Conservation (phyloP, 2,888 invertebrate genomes). For the Caenorhabditis sp. region DNA sequence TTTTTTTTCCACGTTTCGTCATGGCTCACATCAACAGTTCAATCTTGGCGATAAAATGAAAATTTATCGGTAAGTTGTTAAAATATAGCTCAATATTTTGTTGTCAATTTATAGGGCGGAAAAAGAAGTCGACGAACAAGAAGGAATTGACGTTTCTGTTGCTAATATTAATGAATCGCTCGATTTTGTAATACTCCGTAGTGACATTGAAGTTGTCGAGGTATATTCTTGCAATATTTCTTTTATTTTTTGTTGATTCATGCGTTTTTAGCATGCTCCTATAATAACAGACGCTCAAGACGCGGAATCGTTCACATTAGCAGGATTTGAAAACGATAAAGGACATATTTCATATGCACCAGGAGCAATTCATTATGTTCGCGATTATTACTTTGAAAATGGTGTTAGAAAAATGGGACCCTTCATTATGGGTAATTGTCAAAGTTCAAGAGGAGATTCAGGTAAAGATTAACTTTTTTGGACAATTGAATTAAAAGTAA, state of each 20-base stretch:
- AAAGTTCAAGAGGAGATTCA: constrained; percentile 42
- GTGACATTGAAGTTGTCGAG: constrained; percentile 37
- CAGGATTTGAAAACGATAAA: constrained; percentile 29
- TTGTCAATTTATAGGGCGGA: constrained; percentile 31
- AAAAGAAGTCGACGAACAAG: no score
- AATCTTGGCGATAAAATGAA: constrained; percentile 34
- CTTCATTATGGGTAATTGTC: constrained; percentile 42
- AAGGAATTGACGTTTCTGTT: no score
- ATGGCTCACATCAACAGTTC: constrained; percentile 39
- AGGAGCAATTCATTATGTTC: constrained; percentile 30
- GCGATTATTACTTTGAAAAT: constrained; percentile 30
- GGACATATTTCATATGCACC: constrained; percentile 26
- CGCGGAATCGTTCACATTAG: constrained; percentile 36
- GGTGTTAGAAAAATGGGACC: constrained; percentile 27
- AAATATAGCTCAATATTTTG: constrained; percentile 30
- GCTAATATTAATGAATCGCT: constrained; percentile 41
- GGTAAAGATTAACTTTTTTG: constrained; percentile 47
- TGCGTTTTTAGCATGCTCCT: constrained; percentile 39
- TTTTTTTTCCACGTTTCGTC: constrained; percentile 41
- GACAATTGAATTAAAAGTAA: constrained; percentile 40
- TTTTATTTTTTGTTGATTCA: constrained; percentile 46
- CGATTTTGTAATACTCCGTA: constrained; percentile 40
- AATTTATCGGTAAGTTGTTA: constrained; percentile 39
- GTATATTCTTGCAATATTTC: constrained; percentile 44
- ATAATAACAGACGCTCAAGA: constrained; percentile 28